Evolutionary conservation across 2,888 invertebrate genomes (phyloP).

Genomic region (Harpagoxenus sublaevis): DNA sequence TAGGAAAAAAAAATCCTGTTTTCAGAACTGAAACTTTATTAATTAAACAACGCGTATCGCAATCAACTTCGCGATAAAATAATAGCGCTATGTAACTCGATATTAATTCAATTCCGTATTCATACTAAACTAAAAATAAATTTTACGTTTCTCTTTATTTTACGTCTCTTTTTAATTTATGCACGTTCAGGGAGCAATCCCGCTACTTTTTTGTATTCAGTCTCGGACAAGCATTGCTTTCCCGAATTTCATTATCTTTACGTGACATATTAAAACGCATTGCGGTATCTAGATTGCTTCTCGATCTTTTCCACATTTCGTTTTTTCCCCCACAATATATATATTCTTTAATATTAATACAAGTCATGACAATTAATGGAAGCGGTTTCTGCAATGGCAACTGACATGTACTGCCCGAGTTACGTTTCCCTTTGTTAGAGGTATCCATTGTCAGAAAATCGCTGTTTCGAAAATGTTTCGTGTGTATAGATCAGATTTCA

Average conservation of each 20-base stretch:
- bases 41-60: conserved; percentile 25
- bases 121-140: conserved; percentile 17
- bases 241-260: not conserved
- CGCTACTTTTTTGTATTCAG: not conserved
- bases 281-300: not conserved
- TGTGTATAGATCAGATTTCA: conserved; percentile 7
- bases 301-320: not conserved
- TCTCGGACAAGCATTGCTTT: not conserved
- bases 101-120: conserved; percentile 20
- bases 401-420: not conserved
- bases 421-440: not conserved
- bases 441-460: not conserved
- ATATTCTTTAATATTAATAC: not conserved
- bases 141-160: not conserved
- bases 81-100: not conserved
- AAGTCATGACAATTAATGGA: not conserved
- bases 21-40: conserved; percentile 12
- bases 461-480: conserved; percentile 8
- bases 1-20: not conserved
- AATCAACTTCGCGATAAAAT: conserved; percentile 16
- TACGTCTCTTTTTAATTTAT: not conserved
- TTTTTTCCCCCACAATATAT: not conserved
- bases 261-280: not conserved
- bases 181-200: not conserved
- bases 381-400: not conserved